A percentile compares a stretch with the other conserved stretches of the same genome.
phyloP scores from a whole-genome alignment of 2,888 invertebrate genomes.

The Aplocera efformata region DNA sequence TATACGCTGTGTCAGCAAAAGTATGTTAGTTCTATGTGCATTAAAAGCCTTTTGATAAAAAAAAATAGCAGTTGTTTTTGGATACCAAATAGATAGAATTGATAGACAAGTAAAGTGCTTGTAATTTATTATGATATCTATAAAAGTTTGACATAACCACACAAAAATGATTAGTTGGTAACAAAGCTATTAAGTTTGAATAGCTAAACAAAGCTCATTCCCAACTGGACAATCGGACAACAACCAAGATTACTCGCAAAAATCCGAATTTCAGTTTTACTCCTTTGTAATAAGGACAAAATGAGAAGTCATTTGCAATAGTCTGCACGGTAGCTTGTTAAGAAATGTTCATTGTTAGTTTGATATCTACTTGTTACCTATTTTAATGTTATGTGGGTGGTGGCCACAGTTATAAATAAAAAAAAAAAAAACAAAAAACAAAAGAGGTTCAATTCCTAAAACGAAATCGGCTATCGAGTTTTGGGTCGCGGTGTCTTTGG shows the following conservation, averaged over 20 bases:
- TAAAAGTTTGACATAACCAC: no score
- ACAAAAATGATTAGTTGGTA: no score
- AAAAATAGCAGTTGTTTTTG: no score
- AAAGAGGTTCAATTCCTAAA: constrained; percentile 49
- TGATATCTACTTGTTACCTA: constrained; percentile 49
- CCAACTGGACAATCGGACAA: constrained; percentile 41
- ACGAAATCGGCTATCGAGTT: constrained; percentile 33
- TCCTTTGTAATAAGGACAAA: background rate
- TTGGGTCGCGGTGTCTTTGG: constrained; percentile 59
- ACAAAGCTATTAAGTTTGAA: constrained; percentile 2
- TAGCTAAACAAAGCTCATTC: constrained; percentile 32
- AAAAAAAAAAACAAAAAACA: constrained; percentile 27
- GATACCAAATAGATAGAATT: no score
- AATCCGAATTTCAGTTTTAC: constrained; percentile 26
- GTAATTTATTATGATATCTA: no score
- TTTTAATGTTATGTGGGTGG: constrained; percentile 48
- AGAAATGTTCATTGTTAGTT: constrained; percentile 59
- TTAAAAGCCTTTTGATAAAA: no score
- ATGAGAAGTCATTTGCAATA: constrained; percentile 8
- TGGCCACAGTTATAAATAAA: constrained; percentile 22
- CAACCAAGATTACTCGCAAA: constrained; percentile 24
- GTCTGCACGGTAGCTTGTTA: constrained; percentile 64
- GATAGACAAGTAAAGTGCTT: no score
- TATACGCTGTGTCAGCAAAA: no score
- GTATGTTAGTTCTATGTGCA: no score